A percentile compares a stretch with the other conserved stretches of the same genome.
Evolutionary conservation across 2,888 invertebrate species (phyloP).

Genomic region (Polia nebulosa): DNA sequence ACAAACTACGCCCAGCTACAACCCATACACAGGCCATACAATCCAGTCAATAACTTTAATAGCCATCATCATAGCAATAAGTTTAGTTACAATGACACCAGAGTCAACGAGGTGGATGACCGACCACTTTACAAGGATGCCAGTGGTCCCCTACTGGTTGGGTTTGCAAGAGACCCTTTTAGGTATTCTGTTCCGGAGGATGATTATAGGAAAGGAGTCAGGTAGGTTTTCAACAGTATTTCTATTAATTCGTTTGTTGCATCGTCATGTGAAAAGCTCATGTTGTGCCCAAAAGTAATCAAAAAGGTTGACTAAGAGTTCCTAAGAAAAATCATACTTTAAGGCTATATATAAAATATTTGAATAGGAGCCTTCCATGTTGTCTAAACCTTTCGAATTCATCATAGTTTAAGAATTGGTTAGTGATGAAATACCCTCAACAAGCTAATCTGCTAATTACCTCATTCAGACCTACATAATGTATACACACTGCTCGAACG

Average conservation of each 20-base stretch:
- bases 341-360: no score
- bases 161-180: slow-evolving; percentile 85
- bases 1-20: slow-evolving; percentile 83
- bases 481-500: not conserved
- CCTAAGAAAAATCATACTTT: not conserved
- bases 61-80: slow-evolving; percentile 65
- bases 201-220: slow-evolving; percentile 83
- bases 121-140: slow-evolving; percentile 60
- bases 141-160: slow-evolving; percentile 77
- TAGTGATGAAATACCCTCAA: not conserved
- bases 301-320: no score
- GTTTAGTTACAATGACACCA: slow-evolving; percentile 67
- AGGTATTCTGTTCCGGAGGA: slow-evolving; percentile 83
- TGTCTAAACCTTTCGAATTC: not conserved
- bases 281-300: no score
- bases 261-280: no score
- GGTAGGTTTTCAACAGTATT: slow-evolving; percentile 73
- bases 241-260: not conserved
- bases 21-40: slow-evolving; percentile 72
- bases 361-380: no score
- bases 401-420: no score
- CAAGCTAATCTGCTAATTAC: not conserved
- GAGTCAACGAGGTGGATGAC: slow-evolving; percentile 75
- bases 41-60: slow-evolving; percentile 64
- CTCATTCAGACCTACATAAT: not conserved